These are phyloP conservation scores for Tolmerus cingulatus DNA, from an alignment of 2,888 invertebrate genomes.

Conservation along the genomic window DNA sequence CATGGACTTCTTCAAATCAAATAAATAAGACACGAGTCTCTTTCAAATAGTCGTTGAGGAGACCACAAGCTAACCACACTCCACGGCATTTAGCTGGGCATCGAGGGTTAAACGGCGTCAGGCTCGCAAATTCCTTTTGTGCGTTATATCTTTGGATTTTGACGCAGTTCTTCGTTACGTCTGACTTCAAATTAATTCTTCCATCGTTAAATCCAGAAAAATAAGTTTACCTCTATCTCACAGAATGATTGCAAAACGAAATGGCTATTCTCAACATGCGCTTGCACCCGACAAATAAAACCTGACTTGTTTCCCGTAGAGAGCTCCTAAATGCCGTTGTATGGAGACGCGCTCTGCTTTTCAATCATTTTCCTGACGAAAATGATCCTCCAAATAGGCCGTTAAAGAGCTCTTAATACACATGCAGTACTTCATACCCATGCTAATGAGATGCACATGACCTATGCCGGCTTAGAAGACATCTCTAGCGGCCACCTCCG, in stretches of 20 bases:
- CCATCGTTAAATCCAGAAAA: constrained; percentile 40
- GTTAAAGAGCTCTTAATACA: constrained; percentile 17
- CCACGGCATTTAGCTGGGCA: background rate
- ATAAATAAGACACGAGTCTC: constrained; percentile 30
- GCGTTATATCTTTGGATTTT: background rate
- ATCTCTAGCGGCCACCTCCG: background rate
- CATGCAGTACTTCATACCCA: background rate
- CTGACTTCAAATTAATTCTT: constrained; percentile 19
- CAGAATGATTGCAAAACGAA: constrained; percentile 26
- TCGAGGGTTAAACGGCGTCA: constrained; percentile 9
- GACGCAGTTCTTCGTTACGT: background rate
- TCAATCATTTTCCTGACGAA: constrained; percentile 25
- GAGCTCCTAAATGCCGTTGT: background rate
- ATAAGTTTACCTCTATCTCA: constrained; percentile 9
- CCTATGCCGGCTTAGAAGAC: background rate
- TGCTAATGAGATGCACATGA: constrained; percentile 25
- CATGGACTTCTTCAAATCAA: constrained; percentile 22
- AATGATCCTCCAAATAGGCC: constrained; percentile 25
- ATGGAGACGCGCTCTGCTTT: background rate
- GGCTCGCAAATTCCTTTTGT: background rate
- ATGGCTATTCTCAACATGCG: background rate
- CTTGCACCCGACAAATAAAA: constrained; percentile 12
- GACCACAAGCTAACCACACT: constrained; percentile 34
- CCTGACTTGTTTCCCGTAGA: constrained; percentile 11
- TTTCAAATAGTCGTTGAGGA: background rate